A percentile compares a stretch with the other conserved stretches of the same genome.
Evolutionary conservation across 2,888 invertebrate genomes (phyloP).

Genomic region (Tuberolachnus salignus): DNA sequence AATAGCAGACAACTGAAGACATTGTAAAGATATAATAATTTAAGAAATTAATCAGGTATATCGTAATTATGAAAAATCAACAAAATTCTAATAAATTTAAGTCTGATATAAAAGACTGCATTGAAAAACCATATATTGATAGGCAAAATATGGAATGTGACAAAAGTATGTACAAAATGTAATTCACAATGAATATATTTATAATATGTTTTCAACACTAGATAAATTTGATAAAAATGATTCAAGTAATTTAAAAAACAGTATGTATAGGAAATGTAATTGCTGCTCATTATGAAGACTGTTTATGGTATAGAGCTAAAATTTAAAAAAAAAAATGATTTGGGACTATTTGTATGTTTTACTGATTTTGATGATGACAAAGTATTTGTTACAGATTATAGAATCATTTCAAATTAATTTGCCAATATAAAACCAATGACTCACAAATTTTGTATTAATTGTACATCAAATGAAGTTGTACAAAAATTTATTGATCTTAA

Average conservation of each 20-base stretch:
- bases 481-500: background rate
- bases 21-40: no score
- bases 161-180: constrained; percentile 7
- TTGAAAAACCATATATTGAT: no score
- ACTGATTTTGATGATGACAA: background rate
- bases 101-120: no score
- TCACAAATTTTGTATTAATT: background rate
- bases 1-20: no score
- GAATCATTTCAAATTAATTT: background rate
- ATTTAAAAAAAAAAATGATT: background rate
- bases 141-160: constrained; percentile 11
- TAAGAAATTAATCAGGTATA: no score
- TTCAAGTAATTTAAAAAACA: background rate
- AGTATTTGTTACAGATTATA: constrained; percentile 1
- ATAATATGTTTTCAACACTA: background rate
- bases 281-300: background rate
- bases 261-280: background rate
- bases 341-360: background rate
- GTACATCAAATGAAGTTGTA: background rate
- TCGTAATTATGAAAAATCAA: no score
- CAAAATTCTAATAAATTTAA: no score
- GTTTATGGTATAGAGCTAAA: constrained; percentile 7
- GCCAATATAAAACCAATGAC: background rate
- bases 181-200: background rate
- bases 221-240: background rate